Conservation (phyloP, 2,113 vertebrate species). For the Geothlypis trichas region DNA sequence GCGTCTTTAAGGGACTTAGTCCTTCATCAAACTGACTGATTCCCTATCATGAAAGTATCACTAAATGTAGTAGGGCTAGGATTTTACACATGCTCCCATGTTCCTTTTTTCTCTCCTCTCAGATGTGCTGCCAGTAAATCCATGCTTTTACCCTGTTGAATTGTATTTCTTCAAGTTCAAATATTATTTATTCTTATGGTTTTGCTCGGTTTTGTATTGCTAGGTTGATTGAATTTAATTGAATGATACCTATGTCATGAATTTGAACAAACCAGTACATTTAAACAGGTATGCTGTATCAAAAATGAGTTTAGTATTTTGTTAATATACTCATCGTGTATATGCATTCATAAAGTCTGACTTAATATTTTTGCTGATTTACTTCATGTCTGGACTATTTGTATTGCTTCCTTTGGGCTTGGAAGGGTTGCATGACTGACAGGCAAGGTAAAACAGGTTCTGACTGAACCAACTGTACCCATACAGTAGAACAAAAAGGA, state of each 20-base stretch:
- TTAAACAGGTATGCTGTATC: background rate
- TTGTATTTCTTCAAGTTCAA: background rate
- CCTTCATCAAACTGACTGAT: background rate
- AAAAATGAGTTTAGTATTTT: background rate
- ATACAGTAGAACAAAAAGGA: background rate
- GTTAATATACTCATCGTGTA: background rate
- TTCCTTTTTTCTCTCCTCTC: background rate
- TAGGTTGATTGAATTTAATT: background rate
- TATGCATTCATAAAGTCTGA: background rate
- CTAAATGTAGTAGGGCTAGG: background rate
- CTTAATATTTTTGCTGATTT: background rate
- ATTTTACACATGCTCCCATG: background rate
- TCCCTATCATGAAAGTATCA: background rate
- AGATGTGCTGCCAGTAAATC: background rate
- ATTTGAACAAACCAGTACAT: background rate
- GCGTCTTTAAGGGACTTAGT: background rate
- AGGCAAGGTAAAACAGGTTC: background rate
- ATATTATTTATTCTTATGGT: background rate
- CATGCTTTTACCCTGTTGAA: background rate
- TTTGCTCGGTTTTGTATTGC: background rate
- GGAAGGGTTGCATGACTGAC: background rate
- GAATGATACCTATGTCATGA: background rate
- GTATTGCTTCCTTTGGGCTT: background rate
- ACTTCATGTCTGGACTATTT: background rate
- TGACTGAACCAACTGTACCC: background rate